A percentile compares a stretch with the other conserved stretches of the same genome.
These are phyloP conservation scores for Typhlomys cinereus DNA, from an alignment of 2,113 vertebrate species.

Conservation along the genomic window DNA sequence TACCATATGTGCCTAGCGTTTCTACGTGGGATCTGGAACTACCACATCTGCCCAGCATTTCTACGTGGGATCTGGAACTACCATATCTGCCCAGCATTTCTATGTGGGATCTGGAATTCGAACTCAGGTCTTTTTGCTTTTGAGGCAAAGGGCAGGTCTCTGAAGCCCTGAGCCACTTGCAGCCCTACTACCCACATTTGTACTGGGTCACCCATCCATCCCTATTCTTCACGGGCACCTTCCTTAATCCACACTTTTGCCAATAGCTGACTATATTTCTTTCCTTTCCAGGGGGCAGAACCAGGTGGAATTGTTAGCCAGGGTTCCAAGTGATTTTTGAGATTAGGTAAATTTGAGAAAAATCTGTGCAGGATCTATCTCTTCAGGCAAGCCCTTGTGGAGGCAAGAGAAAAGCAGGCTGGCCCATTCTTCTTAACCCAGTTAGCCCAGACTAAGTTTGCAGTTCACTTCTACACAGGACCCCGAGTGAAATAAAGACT, in stretches of 20 bases:
- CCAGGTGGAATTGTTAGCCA: not conserved
- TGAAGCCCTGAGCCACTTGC: too few species aligned
- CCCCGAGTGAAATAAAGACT: not conserved
- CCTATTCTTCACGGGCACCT: not conserved
- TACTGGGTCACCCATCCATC: not conserved
- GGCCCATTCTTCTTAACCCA: not conserved
- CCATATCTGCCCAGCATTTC: too few species aligned
- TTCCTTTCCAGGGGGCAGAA: not conserved
- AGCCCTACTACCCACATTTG: too few species aligned
- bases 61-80: too few species aligned
- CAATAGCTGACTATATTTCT: not conserved
- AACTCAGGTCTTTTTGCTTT: too few species aligned
- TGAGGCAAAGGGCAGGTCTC: too few species aligned
- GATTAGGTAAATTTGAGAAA: not conserved
- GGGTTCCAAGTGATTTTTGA: not conserved
- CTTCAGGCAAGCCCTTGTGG: not conserved
- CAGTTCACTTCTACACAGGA: not conserved
- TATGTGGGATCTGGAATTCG: too few species aligned
- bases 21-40: too few species aligned
- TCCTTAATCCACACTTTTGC: not conserved
- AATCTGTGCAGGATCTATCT: not conserved
- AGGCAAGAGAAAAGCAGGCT: not conserved
- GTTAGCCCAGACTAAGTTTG: not conserved
- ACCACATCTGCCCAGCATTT: too few species aligned
- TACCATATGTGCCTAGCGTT: too few species aligned